A percentile compares a stretch with the other conserved stretches of the same genome.
phyloP scores from a whole-genome alignment of 2,113 vertebrate genomes.

The Rafetus swinhoei region DNA sequence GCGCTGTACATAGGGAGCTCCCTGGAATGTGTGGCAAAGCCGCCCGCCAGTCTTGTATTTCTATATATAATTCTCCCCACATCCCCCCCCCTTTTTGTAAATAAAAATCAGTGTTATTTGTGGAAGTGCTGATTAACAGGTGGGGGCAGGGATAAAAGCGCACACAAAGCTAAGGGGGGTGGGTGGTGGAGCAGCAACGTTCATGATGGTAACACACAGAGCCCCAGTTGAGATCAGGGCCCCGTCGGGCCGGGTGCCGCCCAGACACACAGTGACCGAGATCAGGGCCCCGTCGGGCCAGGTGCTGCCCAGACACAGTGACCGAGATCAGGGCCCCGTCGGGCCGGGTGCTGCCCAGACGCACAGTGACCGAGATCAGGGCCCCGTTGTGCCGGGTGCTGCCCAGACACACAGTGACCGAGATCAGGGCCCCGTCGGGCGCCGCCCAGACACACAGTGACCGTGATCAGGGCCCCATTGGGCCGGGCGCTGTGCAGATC shows the following conservation, averaged over 20 bases:
- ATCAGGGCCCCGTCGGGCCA: accelerated
- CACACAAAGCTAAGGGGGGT: not conserved
- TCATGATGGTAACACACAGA: not conserved
- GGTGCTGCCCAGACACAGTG: not conserved
- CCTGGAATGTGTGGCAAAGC: not conserved
- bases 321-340: not conserved
- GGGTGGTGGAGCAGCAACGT: too few relatives aligned
- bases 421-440: not conserved
- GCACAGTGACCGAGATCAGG: not conserved
- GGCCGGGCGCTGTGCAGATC: not conserved
- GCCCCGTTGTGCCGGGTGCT: accelerated
- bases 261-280: not conserved
- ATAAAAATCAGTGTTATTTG: not conserved
- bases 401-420: not conserved
- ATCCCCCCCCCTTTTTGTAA: not conserved
- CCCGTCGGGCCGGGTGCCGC: not conserved
- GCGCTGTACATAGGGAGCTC: not conserved
- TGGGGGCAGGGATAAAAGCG: not conserved
- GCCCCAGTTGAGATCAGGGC: not conserved
- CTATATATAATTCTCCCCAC: not conserved
- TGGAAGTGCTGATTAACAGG: not conserved
- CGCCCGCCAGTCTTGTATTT: not conserved
- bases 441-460: too few relatives aligned
- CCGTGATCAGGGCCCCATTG: too few relatives aligned
- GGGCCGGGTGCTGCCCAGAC: too few relatives aligned